Percentiles rank a stretch among this genome's conserved stretches.
Evolutionary conservation across 2,888 invertebrate genomes (phyloP).

Genomic region (Conchocele bisecta): DNA sequence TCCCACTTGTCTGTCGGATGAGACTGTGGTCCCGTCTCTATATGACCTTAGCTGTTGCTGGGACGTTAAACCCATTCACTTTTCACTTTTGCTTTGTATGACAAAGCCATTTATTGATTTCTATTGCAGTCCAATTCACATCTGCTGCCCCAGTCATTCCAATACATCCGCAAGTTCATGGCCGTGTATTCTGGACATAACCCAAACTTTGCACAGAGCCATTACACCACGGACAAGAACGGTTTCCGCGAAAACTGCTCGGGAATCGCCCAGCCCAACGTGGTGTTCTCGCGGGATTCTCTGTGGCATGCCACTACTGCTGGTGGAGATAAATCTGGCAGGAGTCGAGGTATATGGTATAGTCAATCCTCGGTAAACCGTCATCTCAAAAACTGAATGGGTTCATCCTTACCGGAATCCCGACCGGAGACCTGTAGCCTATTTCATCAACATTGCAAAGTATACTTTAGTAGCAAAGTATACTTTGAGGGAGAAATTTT

Average conservation of each 20-base stretch:
- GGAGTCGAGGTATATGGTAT: slow-evolving; percentile 14
- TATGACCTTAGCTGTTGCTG: no score
- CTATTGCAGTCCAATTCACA: slow-evolving; percentile 58
- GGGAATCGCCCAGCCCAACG: slow-evolving; percentile 54
- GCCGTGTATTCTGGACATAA: slow-evolving; percentile 24
- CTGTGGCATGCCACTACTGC: slow-evolving; percentile 53
- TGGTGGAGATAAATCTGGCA: no score
- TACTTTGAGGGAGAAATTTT: no score
- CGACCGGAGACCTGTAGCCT: no score
- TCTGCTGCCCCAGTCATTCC: slow-evolving; percentile 64
- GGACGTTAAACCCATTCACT: no score
- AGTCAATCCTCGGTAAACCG: background rate
- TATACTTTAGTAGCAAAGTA: no score
- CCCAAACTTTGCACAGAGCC: background rate
- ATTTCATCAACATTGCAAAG: no score
- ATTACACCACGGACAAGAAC: slow-evolving; percentile 26
- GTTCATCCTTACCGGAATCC: no score
- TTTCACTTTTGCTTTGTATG: no score
- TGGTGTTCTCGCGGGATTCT: slow-evolving; percentile 61
- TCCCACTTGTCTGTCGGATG: no score
- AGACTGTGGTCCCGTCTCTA: no score
- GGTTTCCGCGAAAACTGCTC: slow-evolving; percentile 64
- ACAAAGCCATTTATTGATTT: no score
- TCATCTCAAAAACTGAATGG: background rate
- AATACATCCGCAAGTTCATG: slow-evolving; percentile 56